Percentiles rank a stretch among this genome's conserved stretches.
Evolutionary conservation across 2,888 invertebrate genomes (phyloP).

Genomic region (Sinodicranocentrus sp.): DNA sequence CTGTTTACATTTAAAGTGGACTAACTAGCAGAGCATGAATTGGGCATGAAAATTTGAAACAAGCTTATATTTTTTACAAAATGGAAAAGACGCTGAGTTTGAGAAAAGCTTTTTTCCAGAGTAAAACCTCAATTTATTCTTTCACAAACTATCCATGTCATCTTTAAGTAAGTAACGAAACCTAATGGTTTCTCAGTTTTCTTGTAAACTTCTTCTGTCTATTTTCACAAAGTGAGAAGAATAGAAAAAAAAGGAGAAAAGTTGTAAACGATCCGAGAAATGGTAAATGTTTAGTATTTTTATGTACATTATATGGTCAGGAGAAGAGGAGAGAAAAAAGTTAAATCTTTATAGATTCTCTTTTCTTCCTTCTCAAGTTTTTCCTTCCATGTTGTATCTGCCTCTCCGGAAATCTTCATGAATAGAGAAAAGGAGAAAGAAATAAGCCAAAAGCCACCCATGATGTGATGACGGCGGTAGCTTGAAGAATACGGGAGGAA

Average conservation of each 20-base stretch:
- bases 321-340: constrained; percentile 25
- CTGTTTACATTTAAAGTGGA: constrained; percentile 10
- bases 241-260: constrained; percentile 15
- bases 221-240: background rate
- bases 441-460: background rate
- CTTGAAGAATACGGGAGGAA: constrained; percentile 27
- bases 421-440: background rate
- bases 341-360: constrained; percentile 18
- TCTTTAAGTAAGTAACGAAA: constrained; percentile 46
- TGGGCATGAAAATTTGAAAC: too few species aligned
- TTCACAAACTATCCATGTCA: constrained; percentile 56
- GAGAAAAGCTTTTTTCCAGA: constrained; percentile 32
- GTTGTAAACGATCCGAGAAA: constrained; percentile 38
- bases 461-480: constrained; percentile 10
- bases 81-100: too few species aligned
- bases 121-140: constrained; percentile 61
- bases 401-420: background rate
- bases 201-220: too few species aligned
- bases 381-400: background rate
- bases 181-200: constrained; percentile 6
- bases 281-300: constrained; percentile 41
- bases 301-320: constrained; percentile 18
- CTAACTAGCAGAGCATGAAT: background rate
- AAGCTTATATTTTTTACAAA: too few species aligned
- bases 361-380: background rate